phyloP scores from a whole-genome alignment of 1,140 invertebrate genomes.

The Amphibalanus amphitrite region DNA sequence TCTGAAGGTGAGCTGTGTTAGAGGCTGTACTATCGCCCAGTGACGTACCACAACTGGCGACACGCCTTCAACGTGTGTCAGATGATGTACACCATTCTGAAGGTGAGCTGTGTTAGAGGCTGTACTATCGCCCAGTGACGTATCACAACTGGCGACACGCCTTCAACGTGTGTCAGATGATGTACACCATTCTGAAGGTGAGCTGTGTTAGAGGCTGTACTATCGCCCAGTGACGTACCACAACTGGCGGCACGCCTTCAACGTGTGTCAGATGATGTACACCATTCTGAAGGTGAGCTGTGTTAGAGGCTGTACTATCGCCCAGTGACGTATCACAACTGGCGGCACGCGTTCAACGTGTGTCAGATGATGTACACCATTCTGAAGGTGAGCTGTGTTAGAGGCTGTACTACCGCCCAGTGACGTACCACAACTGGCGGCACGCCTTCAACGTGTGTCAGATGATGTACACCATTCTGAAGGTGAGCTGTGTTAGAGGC shows the following conservation, averaged over 20 bases:
- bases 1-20: conserved; percentile 52
- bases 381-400: conserved; percentile 52
- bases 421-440: no score
- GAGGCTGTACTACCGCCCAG: no score
- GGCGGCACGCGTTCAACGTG: conserved; percentile 88
- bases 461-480: conserved; percentile 87
- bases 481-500: conserved; percentile 49
- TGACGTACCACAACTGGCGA: conserved; percentile 93
- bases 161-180: conserved; percentile 90
- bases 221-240: no score
- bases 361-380: conserved; percentile 92
- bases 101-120: conserved; percentile 60
- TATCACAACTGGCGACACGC: conserved; percentile 96
- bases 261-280: conserved; percentile 91
- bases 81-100: conserved; percentile 89
- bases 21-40: conserved; percentile 89
- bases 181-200: conserved; percentile 82
- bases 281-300: conserved; percentile 61
- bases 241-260: no score
- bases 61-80: conserved; percentile 91
- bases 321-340: no score
- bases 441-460: conserved; percentile 89
- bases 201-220: conserved; percentile 66
- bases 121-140: conserved; percentile 85
- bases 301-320: no score